Conservation (phyloP, 2,888 invertebrate species). For the Papilio protenor region DNA sequence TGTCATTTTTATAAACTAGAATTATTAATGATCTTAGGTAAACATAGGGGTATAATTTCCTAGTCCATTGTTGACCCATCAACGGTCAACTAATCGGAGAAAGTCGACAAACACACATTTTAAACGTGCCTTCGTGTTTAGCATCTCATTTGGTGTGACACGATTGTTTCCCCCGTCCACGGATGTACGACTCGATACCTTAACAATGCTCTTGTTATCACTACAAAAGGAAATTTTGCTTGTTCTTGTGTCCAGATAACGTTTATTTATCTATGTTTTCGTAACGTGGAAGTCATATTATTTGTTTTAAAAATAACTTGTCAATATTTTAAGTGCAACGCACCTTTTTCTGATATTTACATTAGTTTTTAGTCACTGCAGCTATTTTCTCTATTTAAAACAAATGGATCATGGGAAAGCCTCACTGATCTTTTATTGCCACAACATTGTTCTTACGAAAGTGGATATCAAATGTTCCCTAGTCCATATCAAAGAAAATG, state of each 20-base stretch:
- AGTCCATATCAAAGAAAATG: constrained; percentile 23
- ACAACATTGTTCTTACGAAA: neutral
- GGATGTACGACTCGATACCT: constrained; percentile 58
- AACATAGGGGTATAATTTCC: neutral
- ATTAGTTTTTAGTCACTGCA: neutral
- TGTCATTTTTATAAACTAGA: neutral
- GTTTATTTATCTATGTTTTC: constrained; percentile 7
- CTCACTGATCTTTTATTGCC: neutral
- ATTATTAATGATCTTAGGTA: neutral
- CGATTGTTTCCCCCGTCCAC: constrained; percentile 52
- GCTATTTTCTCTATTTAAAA: neutral
- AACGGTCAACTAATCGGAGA: constrained; percentile 44
- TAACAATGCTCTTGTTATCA: constrained; percentile 66
- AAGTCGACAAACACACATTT: constrained; percentile 49
- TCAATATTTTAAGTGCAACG: neutral
- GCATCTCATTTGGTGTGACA: constrained; percentile 46
- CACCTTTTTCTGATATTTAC: neutral
- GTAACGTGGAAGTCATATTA: neutral
- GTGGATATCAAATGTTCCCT: constrained; percentile 9
- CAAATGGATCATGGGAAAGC: neutral
- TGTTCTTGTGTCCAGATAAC: constrained; percentile 46
- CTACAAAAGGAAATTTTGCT: constrained; percentile 52
- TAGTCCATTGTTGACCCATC: constrained; percentile 17
- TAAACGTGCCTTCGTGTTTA: constrained; percentile 61
- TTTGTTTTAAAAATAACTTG: neutral